Evolutionary conservation across 2,888 invertebrate genomes (phyloP).

Genomic region (Lasioglossum malachurum): DNA sequence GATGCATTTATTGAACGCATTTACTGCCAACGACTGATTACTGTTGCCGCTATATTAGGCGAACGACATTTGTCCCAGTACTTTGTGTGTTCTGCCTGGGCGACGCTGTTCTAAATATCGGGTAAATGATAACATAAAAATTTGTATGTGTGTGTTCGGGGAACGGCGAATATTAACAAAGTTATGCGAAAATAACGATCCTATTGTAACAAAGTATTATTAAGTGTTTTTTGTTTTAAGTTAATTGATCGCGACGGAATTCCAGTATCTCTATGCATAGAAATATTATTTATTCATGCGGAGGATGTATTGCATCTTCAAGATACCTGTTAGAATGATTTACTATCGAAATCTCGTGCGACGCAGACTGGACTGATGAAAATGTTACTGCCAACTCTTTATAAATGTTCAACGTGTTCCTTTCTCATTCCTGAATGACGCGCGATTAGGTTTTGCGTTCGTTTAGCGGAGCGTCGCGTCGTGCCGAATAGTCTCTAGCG

Average conservation of each 20-base stretch:
- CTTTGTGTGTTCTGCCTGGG: constrained; percentile 60
- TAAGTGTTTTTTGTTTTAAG: constrained; percentile 36
- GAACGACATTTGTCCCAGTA: constrained; percentile 39
- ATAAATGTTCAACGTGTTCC: constrained; percentile 58
- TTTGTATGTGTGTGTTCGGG: constrained; percentile 37
- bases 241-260: constrained; percentile 34
- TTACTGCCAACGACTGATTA: constrained; percentile 40
- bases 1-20: constrained; percentile 44
- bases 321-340: constrained; percentile 17
- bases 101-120: constrained; percentile 50
- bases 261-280: constrained; percentile 34
- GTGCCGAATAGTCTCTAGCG: constrained; percentile 58
- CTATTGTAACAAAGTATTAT: constrained; percentile 50
- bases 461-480: constrained; percentile 49
- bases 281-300: constrained; percentile 40
- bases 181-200: constrained; percentile 35
- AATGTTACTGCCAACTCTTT: constrained; percentile 69
- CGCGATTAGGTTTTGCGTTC: constrained; percentile 52
- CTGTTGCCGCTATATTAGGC: constrained; percentile 39
- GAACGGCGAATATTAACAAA: constrained; percentile 27
- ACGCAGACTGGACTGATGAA: constrained; percentile 55
- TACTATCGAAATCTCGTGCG: constrained; percentile 29
- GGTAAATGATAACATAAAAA: constrained; percentile 53
- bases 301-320: constrained; percentile 18
- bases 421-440: constrained; percentile 63